Evolutionary conservation across 2,888 invertebrate genomes (phyloP).

Genomic region (Synanthedon tipuliformis): DNA sequence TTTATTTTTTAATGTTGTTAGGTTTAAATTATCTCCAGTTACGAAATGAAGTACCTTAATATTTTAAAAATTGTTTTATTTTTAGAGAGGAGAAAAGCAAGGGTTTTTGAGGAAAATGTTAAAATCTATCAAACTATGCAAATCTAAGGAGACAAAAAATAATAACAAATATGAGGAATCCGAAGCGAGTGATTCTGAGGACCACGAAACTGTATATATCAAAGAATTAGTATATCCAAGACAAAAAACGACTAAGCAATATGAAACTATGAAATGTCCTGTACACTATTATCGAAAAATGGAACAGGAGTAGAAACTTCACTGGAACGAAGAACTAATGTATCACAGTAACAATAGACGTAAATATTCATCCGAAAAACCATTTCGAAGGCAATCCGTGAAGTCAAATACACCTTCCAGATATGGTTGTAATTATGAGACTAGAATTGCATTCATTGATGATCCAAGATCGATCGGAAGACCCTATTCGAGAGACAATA

Average conservation of each 20-base stretch:
- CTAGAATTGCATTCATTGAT: background rate
- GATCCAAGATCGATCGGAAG: too few relatives aligned
- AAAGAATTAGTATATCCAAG: background rate
- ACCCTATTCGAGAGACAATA: too few relatives aligned
- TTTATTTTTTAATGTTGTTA: too few relatives aligned
- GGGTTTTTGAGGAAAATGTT: constrained; percentile 41
- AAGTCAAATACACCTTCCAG: background rate
- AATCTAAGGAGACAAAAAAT: constrained; percentile 17
- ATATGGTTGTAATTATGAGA: background rate
- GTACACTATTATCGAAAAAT: constrained; percentile 16
- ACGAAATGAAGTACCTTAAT: too few relatives aligned
- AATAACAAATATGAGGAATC: constrained; percentile 12
- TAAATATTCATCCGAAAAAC: constrained; percentile 17
- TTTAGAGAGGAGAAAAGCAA: constrained; percentile 20
- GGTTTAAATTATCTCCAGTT: too few relatives aligned
- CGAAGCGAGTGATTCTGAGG: constrained; percentile 32
- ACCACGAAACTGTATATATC: constrained; percentile 40
- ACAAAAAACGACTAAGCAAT: constrained; percentile 7
- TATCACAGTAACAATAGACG: constrained; percentile 16
- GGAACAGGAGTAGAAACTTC: constrained; percentile 43
- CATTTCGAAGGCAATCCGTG: constrained; percentile 1
- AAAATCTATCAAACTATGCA: constrained; percentile 29
- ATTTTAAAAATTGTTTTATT: background rate
- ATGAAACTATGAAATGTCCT: constrained; percentile 19
- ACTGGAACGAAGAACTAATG: constrained; percentile 36